Conservation (phyloP, 2,113 vertebrate genomes). For the Neopipo cinnamomea region DNA sequence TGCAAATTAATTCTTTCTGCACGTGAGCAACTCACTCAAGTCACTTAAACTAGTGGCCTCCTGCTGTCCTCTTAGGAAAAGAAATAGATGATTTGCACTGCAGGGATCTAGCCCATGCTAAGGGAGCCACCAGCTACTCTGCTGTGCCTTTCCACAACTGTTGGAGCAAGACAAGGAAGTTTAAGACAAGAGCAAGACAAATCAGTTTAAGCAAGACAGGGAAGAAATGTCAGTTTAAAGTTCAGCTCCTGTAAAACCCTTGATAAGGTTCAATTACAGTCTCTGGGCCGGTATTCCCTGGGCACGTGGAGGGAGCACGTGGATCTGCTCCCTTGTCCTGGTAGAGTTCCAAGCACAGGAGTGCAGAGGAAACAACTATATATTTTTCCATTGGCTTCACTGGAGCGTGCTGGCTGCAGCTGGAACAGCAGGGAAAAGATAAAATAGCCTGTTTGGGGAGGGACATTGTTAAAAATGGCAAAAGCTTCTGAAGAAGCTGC, state of each 20-base stretch:
- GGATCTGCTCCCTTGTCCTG: background rate
- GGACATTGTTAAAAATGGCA: background rate
- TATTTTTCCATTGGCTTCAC: background rate
- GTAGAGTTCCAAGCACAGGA: background rate
- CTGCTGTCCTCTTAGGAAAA: constrained; percentile 30
- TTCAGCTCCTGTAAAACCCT: background rate
- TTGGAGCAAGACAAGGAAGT: background rate
- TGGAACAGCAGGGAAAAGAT: background rate
- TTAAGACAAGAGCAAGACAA: too few species aligned
- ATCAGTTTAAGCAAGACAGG: background rate
- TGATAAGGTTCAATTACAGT: background rate
- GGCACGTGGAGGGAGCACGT: rapidly evolving
- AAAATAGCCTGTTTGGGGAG: background rate
- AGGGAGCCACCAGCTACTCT: background rate
- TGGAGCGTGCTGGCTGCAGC: background rate
- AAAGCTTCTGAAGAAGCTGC: background rate
- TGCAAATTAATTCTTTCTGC: constrained; percentile 65
- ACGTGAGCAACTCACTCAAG: constrained; percentile 38
- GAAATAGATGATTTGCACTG: background rate
- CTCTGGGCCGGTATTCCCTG: background rate
- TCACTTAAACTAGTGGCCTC: constrained; percentile 50
- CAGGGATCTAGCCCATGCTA: background rate
- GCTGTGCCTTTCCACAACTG: background rate
- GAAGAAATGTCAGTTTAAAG: background rate
- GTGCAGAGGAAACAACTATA: background rate